A percentile compares a stretch with the other conserved stretches of the same genome.
phyloP scores from a whole-genome alignment of 2,113 vertebrate species.

The Scytalopus superciliaris region DNA sequence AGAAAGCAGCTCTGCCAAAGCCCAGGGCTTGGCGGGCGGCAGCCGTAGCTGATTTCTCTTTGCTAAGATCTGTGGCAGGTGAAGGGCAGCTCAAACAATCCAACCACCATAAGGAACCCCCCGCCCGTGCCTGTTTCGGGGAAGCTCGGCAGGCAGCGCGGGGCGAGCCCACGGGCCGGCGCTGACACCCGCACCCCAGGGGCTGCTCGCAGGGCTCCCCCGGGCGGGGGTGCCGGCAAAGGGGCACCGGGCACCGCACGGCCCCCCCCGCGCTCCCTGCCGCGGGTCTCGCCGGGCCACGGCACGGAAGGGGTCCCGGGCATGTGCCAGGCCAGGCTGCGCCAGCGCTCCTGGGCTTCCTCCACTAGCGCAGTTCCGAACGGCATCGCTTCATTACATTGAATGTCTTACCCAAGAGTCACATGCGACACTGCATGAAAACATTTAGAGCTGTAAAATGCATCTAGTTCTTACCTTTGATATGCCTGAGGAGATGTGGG shows the following conservation, averaged over 20 bases:
- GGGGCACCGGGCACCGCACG: no score
- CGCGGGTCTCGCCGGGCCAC: no score
- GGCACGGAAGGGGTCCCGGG: background rate
- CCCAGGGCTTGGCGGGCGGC: background rate
- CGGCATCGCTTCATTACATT: background rate
- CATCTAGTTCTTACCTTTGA: constrained; percentile 87
- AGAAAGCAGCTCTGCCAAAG: background rate
- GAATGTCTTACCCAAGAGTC: background rate
- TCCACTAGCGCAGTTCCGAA: background rate
- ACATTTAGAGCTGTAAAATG: constrained; percentile 35
- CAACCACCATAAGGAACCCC: no score
- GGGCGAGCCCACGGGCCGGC: background rate
- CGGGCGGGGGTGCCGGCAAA: no score
- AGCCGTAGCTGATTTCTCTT: background rate
- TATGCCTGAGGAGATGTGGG: constrained; percentile 92
- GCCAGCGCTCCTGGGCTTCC: accelerated
- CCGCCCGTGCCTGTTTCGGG: background rate
- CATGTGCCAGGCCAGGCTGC: background rate
- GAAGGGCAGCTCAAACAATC: background rate
- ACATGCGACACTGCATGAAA: background rate
- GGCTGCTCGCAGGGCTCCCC: no score
- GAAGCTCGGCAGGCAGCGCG: background rate
- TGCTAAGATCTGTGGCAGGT: accelerated
- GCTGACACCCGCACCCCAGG: background rate
- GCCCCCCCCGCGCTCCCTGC: no score